Percentiles rank a stretch among this genome's conserved stretches.
Evolutionary conservation across 2,797 vertebrate species (phyloP).

Genomic region (Sparidentex hasta): DNA sequence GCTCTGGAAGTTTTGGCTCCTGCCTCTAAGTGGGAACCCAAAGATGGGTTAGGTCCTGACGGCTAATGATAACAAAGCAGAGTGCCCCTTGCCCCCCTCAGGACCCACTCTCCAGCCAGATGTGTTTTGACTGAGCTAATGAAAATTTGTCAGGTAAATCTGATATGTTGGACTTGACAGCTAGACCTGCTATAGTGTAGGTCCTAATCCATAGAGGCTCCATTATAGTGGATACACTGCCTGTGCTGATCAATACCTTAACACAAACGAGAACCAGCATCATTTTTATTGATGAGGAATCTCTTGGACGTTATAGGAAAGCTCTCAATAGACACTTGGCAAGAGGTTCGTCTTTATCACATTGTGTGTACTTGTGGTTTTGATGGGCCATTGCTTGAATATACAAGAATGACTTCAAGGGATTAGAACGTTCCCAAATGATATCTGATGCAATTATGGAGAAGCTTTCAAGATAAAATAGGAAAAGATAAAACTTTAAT

Average conservation of each 20-base stretch:
- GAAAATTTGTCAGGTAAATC: slow-evolving; percentile 74
- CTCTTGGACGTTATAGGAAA: slow-evolving; percentile 54
- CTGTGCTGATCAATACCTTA: slow-evolving; percentile 67
- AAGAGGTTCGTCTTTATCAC: slow-evolving; percentile 59
- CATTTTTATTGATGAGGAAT: slow-evolving; percentile 72
- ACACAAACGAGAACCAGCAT: slow-evolving; percentile 63
- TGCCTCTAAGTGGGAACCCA: slow-evolving; percentile 58
- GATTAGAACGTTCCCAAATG: slow-evolving; percentile 71
- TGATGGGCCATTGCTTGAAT: slow-evolving; percentile 59
- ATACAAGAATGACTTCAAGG: slow-evolving; percentile 60
- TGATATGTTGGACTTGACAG: slow-evolving; percentile 58
- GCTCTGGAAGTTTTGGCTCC: slow-evolving; percentile 66
- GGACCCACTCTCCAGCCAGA: slow-evolving; percentile 61
- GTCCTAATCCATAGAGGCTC: slow-evolving; percentile 58
- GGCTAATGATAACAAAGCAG: slow-evolving; percentile 77
- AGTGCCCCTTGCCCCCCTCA: slow-evolving; percentile 52
- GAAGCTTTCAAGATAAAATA: slow-evolving; percentile 65
- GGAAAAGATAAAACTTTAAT: slow-evolving; percentile 68
- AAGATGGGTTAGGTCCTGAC: slow-evolving; percentile 71
- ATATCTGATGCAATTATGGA: slow-evolving; percentile 71
- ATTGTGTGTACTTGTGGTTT: slow-evolving; percentile 50
- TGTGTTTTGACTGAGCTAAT: slow-evolving; percentile 77
- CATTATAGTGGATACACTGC: slow-evolving; percentile 65
- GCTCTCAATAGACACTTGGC: slow-evolving; percentile 63
- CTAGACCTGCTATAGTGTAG: slow-evolving; percentile 33